Evolutionary conservation across 2,113 vertebrate species (phyloP), one percentile per base, ranked within the genome.

Genomic region (Stercorarius parasiticus): DNA sequence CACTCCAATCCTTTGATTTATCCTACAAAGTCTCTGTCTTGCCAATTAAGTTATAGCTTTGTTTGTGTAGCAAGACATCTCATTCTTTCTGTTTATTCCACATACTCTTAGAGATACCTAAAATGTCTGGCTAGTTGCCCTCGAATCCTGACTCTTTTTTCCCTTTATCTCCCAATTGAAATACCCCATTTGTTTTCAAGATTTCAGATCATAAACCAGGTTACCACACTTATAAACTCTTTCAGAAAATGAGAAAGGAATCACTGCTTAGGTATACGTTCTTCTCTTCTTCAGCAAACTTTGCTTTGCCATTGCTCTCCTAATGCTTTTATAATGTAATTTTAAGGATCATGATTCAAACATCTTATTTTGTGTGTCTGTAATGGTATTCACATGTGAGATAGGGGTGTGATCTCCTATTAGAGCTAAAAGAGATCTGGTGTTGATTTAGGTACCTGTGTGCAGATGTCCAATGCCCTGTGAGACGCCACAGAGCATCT

Each of bases 41-140:
- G 67, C 85, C 71, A 88, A 95, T 92, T 92, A 90, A 90, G 82
- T 96, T 96, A 90, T 73, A 93, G 82, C 72, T 96, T 83, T 95
- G 82, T 96, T 96, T 97, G 92, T 88, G 82, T 26, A 86, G 82
- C 64, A 93, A 95, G 90, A 95, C 95, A 83, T 90, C 78, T 88
- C 0, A 38, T 97, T 95, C 95, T 90, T 89, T 86, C 82, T 96
- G 88, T 94, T 96, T 96, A 94, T 96, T 95, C 59, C 92, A 83
- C 82, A 86, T 88, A 90, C 67, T 91, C 59, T 81, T 81, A 74
- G 40, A 90, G 86, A 90, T 84, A 93, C 71, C 94, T 90, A 95
- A 88, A 88, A 83, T 52, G 29, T 62, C 86, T 96, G 88, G 85
- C 79, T 78, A 52, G 47, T 22, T 90, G 79, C 92, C 96, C 90